Base-by-base conservation (phyloP, 2,888 invertebrate genomes). In the Pheosia gnoma region DNA sequence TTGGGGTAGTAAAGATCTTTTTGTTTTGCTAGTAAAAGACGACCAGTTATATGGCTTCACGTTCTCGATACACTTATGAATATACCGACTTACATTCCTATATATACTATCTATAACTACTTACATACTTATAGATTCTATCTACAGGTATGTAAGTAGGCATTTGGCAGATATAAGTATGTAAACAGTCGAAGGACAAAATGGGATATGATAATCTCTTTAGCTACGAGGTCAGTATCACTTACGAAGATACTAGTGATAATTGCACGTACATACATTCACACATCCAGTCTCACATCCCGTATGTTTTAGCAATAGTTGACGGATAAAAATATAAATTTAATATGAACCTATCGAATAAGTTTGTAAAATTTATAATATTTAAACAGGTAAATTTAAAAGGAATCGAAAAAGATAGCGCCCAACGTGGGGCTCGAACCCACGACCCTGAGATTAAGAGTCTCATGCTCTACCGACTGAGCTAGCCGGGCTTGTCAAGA, bases 401-500 rank as follows among this genome's bases (percentile, higher is more conserved):
- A 59, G 62, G 80, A 82, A 60, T 57, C 54, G 67, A 72, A 75
- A 72, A 52, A 49, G 0, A 1, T 47, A 57, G 72, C 94, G 94
- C 94, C 94, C 94, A 94, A 94, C 94, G 94, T 94, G 94, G 94
- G 94, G 94, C 94, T 94, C 94, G 94, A 94, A 94, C 94, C 94
- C 94, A 94, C 94, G 94, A 94, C 94, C 94, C 94, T 94, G 94
- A 94, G 94, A 94, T 94, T 94, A 94, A 94, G 94, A 94, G 94
- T 94, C 94, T 94, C 94, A 94, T 93, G 92, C 92, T 93, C 92
- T 92, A 91, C 91, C 92, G 94, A 94, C 94, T 94, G 94, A 94
- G 94, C 94, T 94, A 94, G 93, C 94, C 93, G 93, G 94, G 94
- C 93, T 81, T 71, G 51, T n/a, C n/a, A n/a, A n/a, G n/a, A n/a